Evolutionary conservation across 2,113 vertebrate species (phyloP).

Genomic region (Phylloscopus trochiloides): DNA sequence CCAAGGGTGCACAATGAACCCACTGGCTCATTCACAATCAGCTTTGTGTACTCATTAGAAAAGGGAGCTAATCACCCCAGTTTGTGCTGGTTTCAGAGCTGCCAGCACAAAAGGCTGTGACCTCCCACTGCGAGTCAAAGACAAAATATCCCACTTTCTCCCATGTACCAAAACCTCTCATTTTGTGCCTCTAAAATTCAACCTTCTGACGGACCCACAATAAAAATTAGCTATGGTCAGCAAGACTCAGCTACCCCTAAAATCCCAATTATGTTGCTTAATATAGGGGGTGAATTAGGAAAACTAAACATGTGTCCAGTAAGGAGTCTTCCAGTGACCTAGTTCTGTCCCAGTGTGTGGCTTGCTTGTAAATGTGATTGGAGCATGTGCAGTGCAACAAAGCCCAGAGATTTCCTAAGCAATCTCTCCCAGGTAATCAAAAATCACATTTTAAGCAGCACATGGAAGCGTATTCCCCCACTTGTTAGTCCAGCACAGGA

Average conservation of each 20-base stretch:
- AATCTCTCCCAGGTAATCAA: neutral
- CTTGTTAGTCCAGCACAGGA: neutral
- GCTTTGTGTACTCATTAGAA: conserved; percentile 68
- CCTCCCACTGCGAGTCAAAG: conserved; percentile 53
- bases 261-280: neutral
- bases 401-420: neutral
- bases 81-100: conserved; percentile 53
- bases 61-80: conserved; percentile 59
- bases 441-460: neutral
- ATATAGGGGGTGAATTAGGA: neutral
- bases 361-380: conserved; percentile 3
- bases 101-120: conserved; percentile 55
- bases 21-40: conserved; percentile 66
- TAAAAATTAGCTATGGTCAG: conserved; percentile 13
- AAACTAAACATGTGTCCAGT: conserved; percentile 40
- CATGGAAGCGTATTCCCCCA: rapidly evolving
- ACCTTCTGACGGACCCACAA: neutral
- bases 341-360: conserved; percentile 46
- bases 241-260: neutral
- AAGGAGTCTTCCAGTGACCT: conserved; percentile 39
- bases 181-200: conserved; percentile 26
- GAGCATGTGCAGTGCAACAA: neutral
- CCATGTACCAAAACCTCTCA: neutral
- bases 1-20: conserved; percentile 62
- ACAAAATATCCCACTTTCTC: conserved; percentile 15